These are phyloP conservation scores for Pygmarrhopalites habei DNA, from an alignment of 1,140 invertebrate species.

Conservation along the genomic window DNA sequence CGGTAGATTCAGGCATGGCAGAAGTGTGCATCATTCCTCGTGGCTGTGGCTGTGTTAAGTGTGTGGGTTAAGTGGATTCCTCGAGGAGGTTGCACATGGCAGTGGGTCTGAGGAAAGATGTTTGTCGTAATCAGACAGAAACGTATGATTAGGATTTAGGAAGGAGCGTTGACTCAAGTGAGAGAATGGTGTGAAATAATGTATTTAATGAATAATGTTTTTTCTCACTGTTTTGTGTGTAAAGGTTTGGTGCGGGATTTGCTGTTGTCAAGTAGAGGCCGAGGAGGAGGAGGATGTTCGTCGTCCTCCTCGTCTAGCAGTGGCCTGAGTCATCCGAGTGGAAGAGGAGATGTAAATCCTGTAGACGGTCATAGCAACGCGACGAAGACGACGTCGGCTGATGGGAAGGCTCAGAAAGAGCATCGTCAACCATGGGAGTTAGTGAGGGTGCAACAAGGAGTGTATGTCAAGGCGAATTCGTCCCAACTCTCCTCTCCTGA, in stretches of 20 bases:
- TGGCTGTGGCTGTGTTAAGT: no score
- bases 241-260: conserved; percentile 29
- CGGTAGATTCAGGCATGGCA: no score
- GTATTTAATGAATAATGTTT: no score
- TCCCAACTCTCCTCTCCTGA: conserved; percentile 16
- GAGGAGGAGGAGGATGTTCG: conserved; percentile 11
- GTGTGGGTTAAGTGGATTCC: no score
- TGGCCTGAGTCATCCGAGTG: background rate
- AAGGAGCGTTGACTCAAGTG: no score
- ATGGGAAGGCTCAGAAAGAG: background rate
- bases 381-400: background rate
- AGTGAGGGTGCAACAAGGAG: conserved; percentile 34
- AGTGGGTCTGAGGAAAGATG: no score
- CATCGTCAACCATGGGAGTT: conserved; percentile 25
- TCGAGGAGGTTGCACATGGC: no score
- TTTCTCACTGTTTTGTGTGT: background rate
- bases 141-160: no score
- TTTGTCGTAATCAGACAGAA: no score
- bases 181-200: no score
- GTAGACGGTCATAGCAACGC: conserved; percentile 6
- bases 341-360: conserved; percentile 2
- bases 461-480: conserved; percentile 37
- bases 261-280: conserved; percentile 29
- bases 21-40: no score
- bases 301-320: background rate